Conservation (phyloP, 1,140 invertebrate species). For the Zaprionus camerounensis region DNA sequence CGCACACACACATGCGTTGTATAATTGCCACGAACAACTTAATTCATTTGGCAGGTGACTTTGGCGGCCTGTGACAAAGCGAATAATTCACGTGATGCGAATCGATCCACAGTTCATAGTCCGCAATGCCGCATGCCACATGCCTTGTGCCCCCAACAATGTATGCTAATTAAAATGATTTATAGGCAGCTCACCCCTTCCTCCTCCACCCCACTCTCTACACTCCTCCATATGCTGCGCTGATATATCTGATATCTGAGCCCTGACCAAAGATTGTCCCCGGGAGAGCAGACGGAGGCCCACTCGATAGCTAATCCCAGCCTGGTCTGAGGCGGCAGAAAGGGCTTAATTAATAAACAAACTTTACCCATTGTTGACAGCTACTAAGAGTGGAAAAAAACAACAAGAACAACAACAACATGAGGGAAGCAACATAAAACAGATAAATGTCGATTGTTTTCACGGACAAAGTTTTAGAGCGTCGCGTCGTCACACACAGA, state of each 20-base stretch:
- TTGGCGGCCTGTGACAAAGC: conserved; percentile 45
- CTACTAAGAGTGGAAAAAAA: conserved; percentile 27
- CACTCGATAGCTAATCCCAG: conserved; percentile 3
- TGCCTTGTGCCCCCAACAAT: conserved; percentile 6
- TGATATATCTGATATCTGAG: conserved; percentile 53
- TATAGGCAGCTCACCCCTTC: conserved; percentile 37
- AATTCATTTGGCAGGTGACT: conserved; percentile 60
- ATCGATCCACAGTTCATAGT: conserved; percentile 54
- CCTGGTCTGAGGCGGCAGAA: not conserved
- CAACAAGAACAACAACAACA: conserved; percentile 33
- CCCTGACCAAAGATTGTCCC: not conserved
- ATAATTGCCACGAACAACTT: conserved; percentile 73
- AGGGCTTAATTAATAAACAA: conserved; percentile 70
- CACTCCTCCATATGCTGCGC: conserved; percentile 51
- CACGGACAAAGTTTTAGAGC: conserved; percentile 18
- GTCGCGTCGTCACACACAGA: conserved; percentile 10
- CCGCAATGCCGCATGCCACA: conserved; percentile 41
- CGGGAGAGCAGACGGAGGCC: not conserved
- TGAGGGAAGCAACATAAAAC: conserved; percentile 43
- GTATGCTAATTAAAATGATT: conserved; percentile 79
- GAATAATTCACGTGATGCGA: conserved; percentile 40
- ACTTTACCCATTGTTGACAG: conserved; percentile 47
- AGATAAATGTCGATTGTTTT: conserved; percentile 60
- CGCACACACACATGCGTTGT: conserved; percentile 13
- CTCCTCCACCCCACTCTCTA: not conserved